Base-by-base conservation (phyloP, 2,797 vertebrate genomes). In the Danio albolineatus region DNA sequence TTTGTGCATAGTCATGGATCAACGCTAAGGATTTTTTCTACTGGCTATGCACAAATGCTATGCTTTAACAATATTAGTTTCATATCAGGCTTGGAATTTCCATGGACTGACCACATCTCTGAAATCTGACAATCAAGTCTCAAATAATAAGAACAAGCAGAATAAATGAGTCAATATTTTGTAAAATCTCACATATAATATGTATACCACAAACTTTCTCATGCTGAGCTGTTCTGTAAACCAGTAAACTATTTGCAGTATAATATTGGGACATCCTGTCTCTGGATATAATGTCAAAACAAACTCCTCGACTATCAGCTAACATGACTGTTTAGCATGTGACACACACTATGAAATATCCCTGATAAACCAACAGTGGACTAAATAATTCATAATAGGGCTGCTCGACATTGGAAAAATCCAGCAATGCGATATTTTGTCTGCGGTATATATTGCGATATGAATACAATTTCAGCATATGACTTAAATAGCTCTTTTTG, bases 21-120 rank as follows among this genome's bases (percentile, higher is more conserved):
- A n/a, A n/a, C n/a, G n/a, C n/a, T n/a, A n/a, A n/a, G n/a, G n/a
- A n/a, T n/a, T n/a, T n/a, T n/a, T n/a, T n/a, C n/a, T n/a, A n/a
- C n/a, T n/a, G n/a, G 17, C 21, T 14, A 6, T 44, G 41, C 21
- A 19, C 4, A 44, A 44, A 44, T 28, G 6, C 10, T n/a, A 74
- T 51, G 48, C 10, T 53, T 70, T 39, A 39, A 28, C n/a, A 2
- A 7, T 12, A 4, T 53, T 36, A 2, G 36, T 74, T 62, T 51
- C 72, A 74, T 73, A 51, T 51, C 36, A 14, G 7, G 44, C 46
- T 62, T 14, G 1, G n/a, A 21, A 44, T 62, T 74, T 49, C 39
- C 41, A 16, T 5, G 17, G 13, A 36, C 43, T 44, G 10, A 73
- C 6, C 70, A 12, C 21, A 1, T 16, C 16, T 39, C n/a, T n/a